phyloP scores from a whole-genome alignment of 2,888 invertebrate genomes.

The Trissolcus brochymenae region DNA sequence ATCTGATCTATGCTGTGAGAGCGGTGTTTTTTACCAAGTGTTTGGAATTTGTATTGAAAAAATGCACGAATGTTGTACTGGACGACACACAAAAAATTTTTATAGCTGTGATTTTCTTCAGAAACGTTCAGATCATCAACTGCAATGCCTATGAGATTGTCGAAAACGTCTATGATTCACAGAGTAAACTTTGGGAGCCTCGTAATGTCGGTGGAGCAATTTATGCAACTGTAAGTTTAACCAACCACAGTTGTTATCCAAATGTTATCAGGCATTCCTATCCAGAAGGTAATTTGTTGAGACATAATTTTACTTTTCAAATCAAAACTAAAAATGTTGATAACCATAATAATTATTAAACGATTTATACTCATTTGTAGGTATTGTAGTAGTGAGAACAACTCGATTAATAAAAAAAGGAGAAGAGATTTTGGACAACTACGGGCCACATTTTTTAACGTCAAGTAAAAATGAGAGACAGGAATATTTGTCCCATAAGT shows the following conservation, averaged over 20 bases:
- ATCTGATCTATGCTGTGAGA: slow-evolving; percentile 72
- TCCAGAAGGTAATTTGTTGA: slow-evolving; percentile 64
- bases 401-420: slow-evolving; percentile 73
- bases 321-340: neutral
- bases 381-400: slow-evolving; percentile 69
- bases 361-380: slow-evolving; percentile 56
- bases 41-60: slow-evolving; percentile 65
- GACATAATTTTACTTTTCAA: neutral
- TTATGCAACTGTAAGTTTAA: slow-evolving; percentile 76
- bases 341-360: neutral
- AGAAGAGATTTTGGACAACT: slow-evolving; percentile 76
- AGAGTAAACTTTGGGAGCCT: slow-evolving; percentile 67
- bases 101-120: slow-evolving; percentile 71
- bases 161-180: slow-evolving; percentile 68
- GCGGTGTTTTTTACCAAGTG: slow-evolving; percentile 75
- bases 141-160: slow-evolving; percentile 78
- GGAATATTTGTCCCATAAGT: slow-evolving; percentile 72
- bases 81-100: slow-evolving; percentile 62
- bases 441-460: slow-evolving; percentile 76
- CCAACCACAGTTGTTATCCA: slow-evolving; percentile 77
- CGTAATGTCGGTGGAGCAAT: slow-evolving; percentile 76
- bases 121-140: slow-evolving; percentile 75
- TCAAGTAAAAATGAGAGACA: slow-evolving; percentile 68
- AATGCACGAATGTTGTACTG: slow-evolving; percentile 51
- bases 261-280: slow-evolving; percentile 76